A percentile compares a stretch with the other conserved stretches of the same genome.
phyloP scores from a whole-genome alignment of 2,113 vertebrate genomes.

The Grantiella picta region DNA sequence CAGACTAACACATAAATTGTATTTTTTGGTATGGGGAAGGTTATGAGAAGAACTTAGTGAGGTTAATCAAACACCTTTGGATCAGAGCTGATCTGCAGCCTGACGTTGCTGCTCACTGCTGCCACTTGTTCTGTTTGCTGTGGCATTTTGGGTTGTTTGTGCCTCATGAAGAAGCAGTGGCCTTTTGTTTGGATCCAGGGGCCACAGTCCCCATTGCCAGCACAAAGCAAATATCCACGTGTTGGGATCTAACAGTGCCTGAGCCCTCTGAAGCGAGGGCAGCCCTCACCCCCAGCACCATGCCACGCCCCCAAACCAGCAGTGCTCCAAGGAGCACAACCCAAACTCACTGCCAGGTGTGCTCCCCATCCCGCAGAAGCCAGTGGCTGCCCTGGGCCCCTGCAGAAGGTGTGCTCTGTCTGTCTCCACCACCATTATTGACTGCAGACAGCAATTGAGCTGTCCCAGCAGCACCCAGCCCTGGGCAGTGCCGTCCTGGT shows the following conservation, averaged over 20 bases:
- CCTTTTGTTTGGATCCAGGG: neutral
- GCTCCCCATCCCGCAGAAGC: neutral
- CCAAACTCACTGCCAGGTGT: neutral
- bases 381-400: neutral
- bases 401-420: neutral
- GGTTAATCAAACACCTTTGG: neutral
- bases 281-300: accelerated
- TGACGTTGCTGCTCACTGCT: neutral
- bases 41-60: neutral
- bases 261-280: accelerated
- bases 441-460: neutral
- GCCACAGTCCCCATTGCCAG: neutral
- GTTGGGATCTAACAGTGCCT: accelerated
- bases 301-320: accelerated
- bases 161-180: neutral
- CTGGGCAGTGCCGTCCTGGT: neutral
- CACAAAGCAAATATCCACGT: accelerated
- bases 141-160: neutral
- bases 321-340: accelerated
- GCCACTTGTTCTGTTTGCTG: neutral
- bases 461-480: neutral
- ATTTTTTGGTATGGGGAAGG: neutral
- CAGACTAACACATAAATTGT: neutral
- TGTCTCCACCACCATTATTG: accelerated
- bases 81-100: neutral